Percentiles rank a stretch among this genome's conserved stretches.
Conservation (phyloP, 2,888 invertebrate species). For the Thecocarcelia acutangulata region DNA sequence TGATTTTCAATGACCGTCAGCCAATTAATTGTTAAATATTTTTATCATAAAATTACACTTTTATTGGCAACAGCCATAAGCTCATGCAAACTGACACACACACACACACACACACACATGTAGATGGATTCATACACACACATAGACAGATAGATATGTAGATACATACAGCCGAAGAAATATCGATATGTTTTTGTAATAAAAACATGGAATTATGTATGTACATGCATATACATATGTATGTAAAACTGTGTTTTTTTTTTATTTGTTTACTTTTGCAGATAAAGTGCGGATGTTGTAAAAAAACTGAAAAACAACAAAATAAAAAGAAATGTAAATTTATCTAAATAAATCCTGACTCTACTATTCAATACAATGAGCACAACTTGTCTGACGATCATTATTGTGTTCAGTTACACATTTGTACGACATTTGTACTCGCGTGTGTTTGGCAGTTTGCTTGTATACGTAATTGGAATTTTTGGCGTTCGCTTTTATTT, state of each 20-base stretch:
- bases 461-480: constrained; percentile 25
- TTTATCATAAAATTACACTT: constrained; percentile 61
- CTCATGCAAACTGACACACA: background rate
- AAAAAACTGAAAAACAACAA: constrained; percentile 23
- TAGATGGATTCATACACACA: too few relatives aligned
- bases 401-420: background rate
- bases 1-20: constrained; percentile 52
- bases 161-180: too few relatives aligned
- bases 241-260: constrained; percentile 5
- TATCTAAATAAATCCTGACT: constrained; percentile 28
- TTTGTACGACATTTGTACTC: too few relatives aligned
- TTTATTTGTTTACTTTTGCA: constrained; percentile 38
- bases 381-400: constrained; percentile 29
- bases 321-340: constrained; percentile 63
- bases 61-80: constrained; percentile 54
- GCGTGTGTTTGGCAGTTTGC: constrained; percentile 14
- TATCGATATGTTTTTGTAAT: constrained; percentile 12
- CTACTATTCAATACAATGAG: constrained; percentile 23
- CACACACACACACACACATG: too few relatives aligned
- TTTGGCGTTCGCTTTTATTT: constrained; percentile 38
- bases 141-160: too few relatives aligned
- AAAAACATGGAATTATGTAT: constrained; percentile 21
- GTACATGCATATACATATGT: too few relatives aligned
- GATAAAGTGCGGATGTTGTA: constrained; percentile 54
- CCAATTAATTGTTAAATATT: constrained; percentile 65